Evolutionary conservation across 2,888 invertebrate species (phyloP), one percentile per base, ranked within the genome.

Genomic region (Nemapogon koenigi): DNA sequence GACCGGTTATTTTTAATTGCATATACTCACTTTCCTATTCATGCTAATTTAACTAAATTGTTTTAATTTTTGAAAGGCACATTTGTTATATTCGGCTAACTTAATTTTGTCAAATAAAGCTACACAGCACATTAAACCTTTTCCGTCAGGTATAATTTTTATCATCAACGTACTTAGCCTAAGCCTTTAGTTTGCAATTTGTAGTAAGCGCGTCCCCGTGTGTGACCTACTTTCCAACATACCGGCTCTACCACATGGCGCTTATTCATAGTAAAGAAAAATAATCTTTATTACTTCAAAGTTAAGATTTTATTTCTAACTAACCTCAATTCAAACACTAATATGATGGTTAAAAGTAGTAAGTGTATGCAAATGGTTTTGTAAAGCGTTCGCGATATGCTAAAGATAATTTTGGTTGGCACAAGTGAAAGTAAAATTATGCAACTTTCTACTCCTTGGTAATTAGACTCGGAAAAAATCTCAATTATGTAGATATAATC

Each of bases 381-480:
- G 65, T 66, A 53, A 59, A 69, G 65, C 60, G 58, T 58, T 59
- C 53, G 62, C 65, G 62, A 67, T 62, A 60, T 55, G 51, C 53
- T 49, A 57, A 55, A 62, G 59, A 66, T 68, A 62, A 69, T 63
- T 70, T 66, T 49, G 53, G 53, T 45, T 51, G 48, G 43, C 51
- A 51, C 53, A 50, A 70, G 75, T 70, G 75, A 78, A 78, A 75
- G 78, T 72, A 51, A 65, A 62, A 67, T 78, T 75, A 78, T 64
- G 78, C 72, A 78, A 78, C 73, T 76, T 75, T 76, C 75, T 70
- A 69, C 59, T 37, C 11, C 11, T 7, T 13, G 25, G 37, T 37
- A 36, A 36, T 36, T 36, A 29, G n/a, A 37, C 27, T 29, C 17
- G 18, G 39, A 22, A 16, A 15, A 40, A 39, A 40, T 37, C 35